Base-by-base conservation (phyloP, 2,113 vertebrate genomes). In the Edolisoma coerulescens region DNA sequence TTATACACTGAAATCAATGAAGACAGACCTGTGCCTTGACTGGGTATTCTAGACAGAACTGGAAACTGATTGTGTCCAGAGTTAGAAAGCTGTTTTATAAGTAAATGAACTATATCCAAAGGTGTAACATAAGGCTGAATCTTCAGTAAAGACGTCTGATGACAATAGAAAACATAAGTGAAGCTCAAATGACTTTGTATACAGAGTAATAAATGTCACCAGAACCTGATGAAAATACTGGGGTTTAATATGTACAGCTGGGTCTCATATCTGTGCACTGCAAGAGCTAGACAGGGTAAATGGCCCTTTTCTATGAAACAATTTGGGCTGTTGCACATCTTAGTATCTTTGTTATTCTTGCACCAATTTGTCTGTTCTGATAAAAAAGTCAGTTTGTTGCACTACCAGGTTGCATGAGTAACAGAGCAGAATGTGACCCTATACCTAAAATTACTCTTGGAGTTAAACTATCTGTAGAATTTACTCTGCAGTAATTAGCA, bases 401-500 rank as follows among this genome's bases (percentile, higher is more conserved):
- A 87, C 82, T 87, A 74, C 70, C 87, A 91, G 69, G 70, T 61
- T 95, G 88, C 87, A 89, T 80, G 84, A 94, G 80, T 79, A 95
- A 94, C 60, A 96, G 93, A 88, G 89, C 85, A 95, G 85, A 96
- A 96, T 50, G 85, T 91, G 93, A 94, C 94, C 91, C 90, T 96
- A 95, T 63, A 68, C 73, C 92, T 97, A 96, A 83, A 96, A 90
- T 39, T 83, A 95, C 94, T 97, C 96, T 94, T 97, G 96, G 96
- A 97, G 94, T 94, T 96, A 82, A 94, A 96, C 92, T 92, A 92
- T 89, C 94, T 91, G 91, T 96, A 97, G 94, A 97, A 97, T 96
- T 97, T 96, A 95, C 96, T 97, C 95, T 89, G 96, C 96, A 96
- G 97, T 95, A 98, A 97, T 94, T 94, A 96, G 95, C 68, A 93